Conservation (phyloP, 2,113 vertebrate genomes). For the Psittacula cyanocephala region DNA sequence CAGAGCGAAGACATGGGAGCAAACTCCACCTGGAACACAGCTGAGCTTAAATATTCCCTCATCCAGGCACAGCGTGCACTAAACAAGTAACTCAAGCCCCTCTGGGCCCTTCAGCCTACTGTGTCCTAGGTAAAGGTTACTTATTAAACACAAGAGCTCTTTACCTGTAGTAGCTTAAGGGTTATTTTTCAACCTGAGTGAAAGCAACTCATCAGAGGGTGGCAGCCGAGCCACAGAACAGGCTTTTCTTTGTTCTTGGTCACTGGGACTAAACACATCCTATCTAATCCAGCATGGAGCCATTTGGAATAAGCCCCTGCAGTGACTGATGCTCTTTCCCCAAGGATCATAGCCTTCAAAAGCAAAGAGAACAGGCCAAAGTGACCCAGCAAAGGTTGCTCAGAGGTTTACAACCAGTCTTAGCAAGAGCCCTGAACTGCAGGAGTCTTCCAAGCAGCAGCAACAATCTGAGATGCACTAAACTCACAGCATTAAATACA, state of each 20-base stretch:
- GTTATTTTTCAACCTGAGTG: slow-evolving; percentile 32
- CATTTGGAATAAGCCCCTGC: not conserved
- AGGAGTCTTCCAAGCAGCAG: not conserved
- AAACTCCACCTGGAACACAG: not conserved
- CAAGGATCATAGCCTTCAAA: not conserved
- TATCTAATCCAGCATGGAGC: not conserved
- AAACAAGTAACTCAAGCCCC: not conserved
- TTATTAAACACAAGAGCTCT: not conserved
- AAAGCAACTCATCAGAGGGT: not conserved
- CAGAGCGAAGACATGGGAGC: not conserved
- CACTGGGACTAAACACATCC: rapidly evolving
- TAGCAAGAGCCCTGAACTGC: not conserved
- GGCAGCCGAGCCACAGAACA: not conserved
- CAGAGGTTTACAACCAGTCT: not conserved
- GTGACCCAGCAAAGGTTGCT: not conserved
- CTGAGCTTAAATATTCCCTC: not conserved
- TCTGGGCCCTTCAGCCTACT: not conserved
- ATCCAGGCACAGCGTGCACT: not conserved
- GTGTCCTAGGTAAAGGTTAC: not conserved
- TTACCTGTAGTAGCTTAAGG: not conserved
- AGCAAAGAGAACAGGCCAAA: not conserved
- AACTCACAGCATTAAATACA: not conserved
- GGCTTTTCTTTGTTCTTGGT: not conserved
- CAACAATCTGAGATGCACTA: not conserved
- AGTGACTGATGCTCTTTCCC: not conserved